Evolutionary conservation across 2,797 vertebrate genomes (phyloP), one percentile per base, ranked within the genome.

Genomic region (Melanotaenia pygmaea): DNA sequence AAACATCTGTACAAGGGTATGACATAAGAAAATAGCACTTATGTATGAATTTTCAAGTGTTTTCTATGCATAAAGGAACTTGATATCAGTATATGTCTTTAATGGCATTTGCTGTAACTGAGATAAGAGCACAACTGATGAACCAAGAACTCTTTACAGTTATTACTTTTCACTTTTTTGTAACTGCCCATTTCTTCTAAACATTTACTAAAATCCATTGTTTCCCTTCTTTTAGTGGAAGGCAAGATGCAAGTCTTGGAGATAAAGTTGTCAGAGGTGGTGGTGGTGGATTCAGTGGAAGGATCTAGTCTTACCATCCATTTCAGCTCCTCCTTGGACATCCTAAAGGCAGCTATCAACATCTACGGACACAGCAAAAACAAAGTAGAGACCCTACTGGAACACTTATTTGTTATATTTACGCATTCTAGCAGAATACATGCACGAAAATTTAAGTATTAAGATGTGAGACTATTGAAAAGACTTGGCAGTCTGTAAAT

Each of bases 241-340:
- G 90, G 91, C 58, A 93, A 87, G 51, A 95, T 85, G 60, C 94
- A 94, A 64, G 76, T 97, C 58, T 85, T 99, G 82, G 93, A 87
- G 24, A 65, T 99, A 79, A 75, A 85, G 83, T 80, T 99, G 74
- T 95, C 88, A 71, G 94, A 92, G 51, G 72, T 90, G 20, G 67
- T 96, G 70, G 90, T 75, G 40, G 87, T 96, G 64, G 93, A 94
- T 73, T 64, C 72, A 22, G 83, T 92, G 67, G 94, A 95, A 90
- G 98, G 98, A 70, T 90, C 90, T 8, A 93, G 82, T 74, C 86
- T 99, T 65, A 83, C 72, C 60, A 93, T 99, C 30, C 93, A 86
- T 89, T 99, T 99, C 92, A 96, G 96, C 92, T 91, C 93, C 66
- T 89, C 94, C 2, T 89, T 99, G 89, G 96, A 98, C 86, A 95